Base-by-base conservation (phyloP, 2,888 invertebrate species). In the Lycia hirtaria region DNA sequence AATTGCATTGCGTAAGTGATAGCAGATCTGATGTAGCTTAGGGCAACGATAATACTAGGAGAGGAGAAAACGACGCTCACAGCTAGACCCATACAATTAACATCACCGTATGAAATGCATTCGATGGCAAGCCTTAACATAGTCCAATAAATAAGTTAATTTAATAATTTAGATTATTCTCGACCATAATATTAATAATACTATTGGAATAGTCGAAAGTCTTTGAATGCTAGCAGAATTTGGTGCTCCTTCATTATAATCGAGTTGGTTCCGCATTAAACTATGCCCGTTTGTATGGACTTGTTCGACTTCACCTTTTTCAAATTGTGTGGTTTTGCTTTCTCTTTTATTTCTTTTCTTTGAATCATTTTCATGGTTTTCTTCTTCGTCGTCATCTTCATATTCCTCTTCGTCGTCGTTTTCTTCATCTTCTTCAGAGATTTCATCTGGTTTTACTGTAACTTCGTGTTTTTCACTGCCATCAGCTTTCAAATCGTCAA, bases 101-200 rank as follows among this genome's bases (percentile, higher is more conserved):
- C 74, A 78, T 37, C 35, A 53, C 53, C 59, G 54, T 41, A 32
- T 52, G 76, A 89, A 89, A 90, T 91, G 89, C 89, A 85, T 76
- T 81, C 72, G 79, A 90, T 90, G 89, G 89, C 91, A 88, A 89
- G 87, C 81, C 81, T 80, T 85, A 85, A 72, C 19, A 72, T 75
- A 79, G 76, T 76, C 75, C 78, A 89, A 89, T 90, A 90, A 90
- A 89, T 89, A 87, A 85, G 72, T 83, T 75, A 81, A 72, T 72
- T 72, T 64, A 58, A 67, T 67, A 68, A 62, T 69, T 83, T 80
- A 88, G 62, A 83, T 70, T 15, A 85, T 59, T 56, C 71, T 80
- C 28, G 77, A 62, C 69, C 73, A 76, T 64, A 85, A 45, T 20
- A 72, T 63, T 63, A 84, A 53, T 73, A 86, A 72, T 72, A 83